Percentiles rank a stretch among this genome's conserved stretches.
These are phyloP conservation scores for Archaeoteleia sp. DNA, from an alignment of 2,888 invertebrate genomes.

Conservation along the genomic window DNA sequence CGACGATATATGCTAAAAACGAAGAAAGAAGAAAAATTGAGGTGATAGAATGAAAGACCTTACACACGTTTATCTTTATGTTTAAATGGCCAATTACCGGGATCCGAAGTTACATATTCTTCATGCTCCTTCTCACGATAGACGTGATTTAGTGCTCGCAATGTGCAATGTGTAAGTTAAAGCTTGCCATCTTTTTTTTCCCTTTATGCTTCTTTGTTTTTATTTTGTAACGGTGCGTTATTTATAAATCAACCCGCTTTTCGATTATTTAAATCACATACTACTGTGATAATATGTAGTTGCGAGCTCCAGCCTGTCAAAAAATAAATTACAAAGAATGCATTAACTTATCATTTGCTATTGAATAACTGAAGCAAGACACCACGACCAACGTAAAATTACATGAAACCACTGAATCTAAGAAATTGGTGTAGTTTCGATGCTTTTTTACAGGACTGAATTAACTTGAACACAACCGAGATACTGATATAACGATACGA, in stretches of 20 bases:
- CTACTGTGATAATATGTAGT: slow-evolving; percentile 58
- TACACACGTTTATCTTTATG: slow-evolving; percentile 55
- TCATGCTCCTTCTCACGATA: slow-evolving; percentile 32
- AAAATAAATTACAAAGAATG: too few relatives aligned
- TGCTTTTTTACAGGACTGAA: too few relatives aligned
- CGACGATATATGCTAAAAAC: slow-evolving; percentile 76
- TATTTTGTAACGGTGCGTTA: slow-evolving; percentile 37
- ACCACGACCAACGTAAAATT: too few relatives aligned
- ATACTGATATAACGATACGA: too few relatives aligned
- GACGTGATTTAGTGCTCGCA: slow-evolving; percentile 21
- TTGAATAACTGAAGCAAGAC: too few relatives aligned
- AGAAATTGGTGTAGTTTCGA: too few relatives aligned
- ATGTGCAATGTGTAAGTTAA: slow-evolving; percentile 23
- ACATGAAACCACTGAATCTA: too few relatives aligned
- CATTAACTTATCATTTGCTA: too few relatives aligned
- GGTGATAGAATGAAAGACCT: slow-evolving; percentile 57
- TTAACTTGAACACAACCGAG: too few relatives aligned
- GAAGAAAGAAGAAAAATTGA: slow-evolving; percentile 57
- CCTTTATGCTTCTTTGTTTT: slow-evolving; percentile 12
- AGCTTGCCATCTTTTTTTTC: slow-evolving; percentile 3
- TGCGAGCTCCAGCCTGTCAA: slow-evolving; percentile 11
- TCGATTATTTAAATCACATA: slow-evolving; percentile 46
- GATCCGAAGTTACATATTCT: slow-evolving; percentile 30
- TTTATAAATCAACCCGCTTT: slow-evolving; percentile 20
- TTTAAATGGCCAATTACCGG: slow-evolving; percentile 51